Evolutionary conservation across 2,113 vertebrate species (phyloP), one percentile per base, ranked within the genome.

Genomic region (Prietella phreatophila): DNA sequence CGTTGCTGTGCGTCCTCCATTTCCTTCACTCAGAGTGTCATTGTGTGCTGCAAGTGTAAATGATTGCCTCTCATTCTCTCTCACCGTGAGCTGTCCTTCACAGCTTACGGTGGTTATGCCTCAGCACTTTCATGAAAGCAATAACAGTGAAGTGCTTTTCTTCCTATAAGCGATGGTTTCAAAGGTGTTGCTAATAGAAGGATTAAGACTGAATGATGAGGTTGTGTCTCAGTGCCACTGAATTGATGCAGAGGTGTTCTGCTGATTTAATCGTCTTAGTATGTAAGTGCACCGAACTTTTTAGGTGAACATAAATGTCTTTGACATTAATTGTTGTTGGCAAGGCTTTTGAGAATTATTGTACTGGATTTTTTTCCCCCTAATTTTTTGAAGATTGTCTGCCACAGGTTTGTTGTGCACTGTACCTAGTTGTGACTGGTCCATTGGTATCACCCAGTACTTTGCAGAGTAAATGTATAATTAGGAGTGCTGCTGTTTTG

Each of bases 11-110:
- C 88, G 88, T 91, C 91, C 42, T 30, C 56, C 71, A 61, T 73
- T 56, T 83, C 30, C 76, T 79, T 89, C 75, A 33, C 91, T 91
- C 91, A 85, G 67, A 91, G 91, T 63, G 63, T 89, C 65, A 47
- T 5, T 85, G 75, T 50, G 75, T 69, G 42, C 20, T 88, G 11
- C 67, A 83, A 25, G 20, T 75, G 15, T 69, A 15, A 33, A 56
- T 75, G 76, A 42, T 73, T 56, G 63, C 27, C 61, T 55, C 25
- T 82, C 81, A 17, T 61, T 86, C 75, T 71, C 80, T 85, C 65
- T 87, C 75, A 79, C 79, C 47, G 82, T 87, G 63, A 86, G 61
- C 82, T 65, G 61, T 86, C 81, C 63, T 86, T 90, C 81, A 85
- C 22, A 71, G 55, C 69, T 61, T 65, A 65, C 27, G 1, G 20